A percentile compares a stretch with the other conserved stretches of the same genome.
These are phyloP conservation scores for Scaptomyza caliginosa DNA, from an alignment of 2,888 invertebrate genomes.

Conservation along the genomic window DNA sequence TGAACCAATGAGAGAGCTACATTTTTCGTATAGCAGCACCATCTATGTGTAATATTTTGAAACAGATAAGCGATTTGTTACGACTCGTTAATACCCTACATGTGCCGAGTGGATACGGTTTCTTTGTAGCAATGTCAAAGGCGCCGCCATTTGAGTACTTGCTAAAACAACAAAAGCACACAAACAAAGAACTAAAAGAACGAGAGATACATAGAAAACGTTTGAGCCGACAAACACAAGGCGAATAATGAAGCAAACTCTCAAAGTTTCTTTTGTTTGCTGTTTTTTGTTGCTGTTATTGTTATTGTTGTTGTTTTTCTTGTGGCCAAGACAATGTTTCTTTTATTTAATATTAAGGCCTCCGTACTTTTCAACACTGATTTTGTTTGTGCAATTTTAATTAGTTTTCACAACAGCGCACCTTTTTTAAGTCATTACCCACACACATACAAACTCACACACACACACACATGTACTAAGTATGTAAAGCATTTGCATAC, in stretches of 20 bases:
- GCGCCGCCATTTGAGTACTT: neutral
- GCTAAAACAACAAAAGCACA: neutral
- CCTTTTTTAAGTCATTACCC: slow-evolving; percentile 2
- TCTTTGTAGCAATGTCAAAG: neutral
- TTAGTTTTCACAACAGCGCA: slow-evolving; percentile 48
- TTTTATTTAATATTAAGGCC: slow-evolving; percentile 9
- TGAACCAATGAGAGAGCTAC: slow-evolving; percentile 16
- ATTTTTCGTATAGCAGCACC: neutral
- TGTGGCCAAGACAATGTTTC: neutral
- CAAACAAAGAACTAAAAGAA: neutral
- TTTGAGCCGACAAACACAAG: neutral
- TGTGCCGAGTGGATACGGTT: neutral
- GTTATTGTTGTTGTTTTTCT: slow-evolving; percentile 16
- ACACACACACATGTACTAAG: neutral
- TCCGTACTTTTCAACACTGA: slow-evolving; percentile 42
- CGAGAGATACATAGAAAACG: neutral
- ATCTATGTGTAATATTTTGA: neutral
- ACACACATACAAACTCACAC: neutral
- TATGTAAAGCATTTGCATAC: neutral
- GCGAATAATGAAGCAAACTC: neutral
- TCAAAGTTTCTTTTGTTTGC: slow-evolving; percentile 1
- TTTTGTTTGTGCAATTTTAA: slow-evolving; percentile 61
- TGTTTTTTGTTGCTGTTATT: slow-evolving; percentile 5
- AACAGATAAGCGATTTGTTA: neutral
- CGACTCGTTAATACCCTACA: neutral